Base-by-base conservation (phyloP, 2,888 invertebrate species). In the Oeneis ivallda region DNA sequence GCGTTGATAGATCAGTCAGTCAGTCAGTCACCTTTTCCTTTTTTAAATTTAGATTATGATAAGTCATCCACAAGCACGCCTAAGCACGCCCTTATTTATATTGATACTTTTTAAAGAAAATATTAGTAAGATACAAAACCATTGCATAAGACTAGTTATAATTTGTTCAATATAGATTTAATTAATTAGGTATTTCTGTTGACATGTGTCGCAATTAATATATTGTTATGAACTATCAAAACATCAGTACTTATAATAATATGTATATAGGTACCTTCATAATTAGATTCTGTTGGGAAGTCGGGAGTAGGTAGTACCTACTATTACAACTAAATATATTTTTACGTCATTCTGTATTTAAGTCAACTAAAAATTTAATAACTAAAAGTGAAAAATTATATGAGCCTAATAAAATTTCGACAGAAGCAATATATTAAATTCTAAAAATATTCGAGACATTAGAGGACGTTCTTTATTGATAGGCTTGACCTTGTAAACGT, bases 391-490 rank as follows among this genome's bases (percentile, higher is more conserved):
- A 47, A 62, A 39, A 47, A 39, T n/a, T 57, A 49, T 49, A 56
- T 19, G 56, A 26, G 37, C 19, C 26, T 39, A 49, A 37, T 47
- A 47, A 62, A 47, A 47, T 56, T 26, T 37, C 37, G 10, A 56
- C 54, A 49, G 49, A 47, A n/a, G 39, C 62, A 49, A 47, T 54
- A 26, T 32, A 47, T 53, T 34, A 15, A 45, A 34, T 47, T 63
- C 63, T 63, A 58, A 52, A 52, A 64, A 64, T 64, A 64, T 58
- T 52, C 39, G 6, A 64, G 57, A 64, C 43, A 17, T 49, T 65
- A 69, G 67, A 70, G 67, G 69, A 67, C 70, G 67, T 65, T 67
- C 61, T 54, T 63, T 66, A 70, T 65, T 64, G 63, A 70, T 54
- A 39, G 57, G 39, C 43, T 54, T 62, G 64, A 69, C 69, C 70